Percentiles rank a stretch among this genome's conserved stretches.
phyloP scores from a whole-genome alignment of 1,140 invertebrate species.

The Hestina assimilis region DNA sequence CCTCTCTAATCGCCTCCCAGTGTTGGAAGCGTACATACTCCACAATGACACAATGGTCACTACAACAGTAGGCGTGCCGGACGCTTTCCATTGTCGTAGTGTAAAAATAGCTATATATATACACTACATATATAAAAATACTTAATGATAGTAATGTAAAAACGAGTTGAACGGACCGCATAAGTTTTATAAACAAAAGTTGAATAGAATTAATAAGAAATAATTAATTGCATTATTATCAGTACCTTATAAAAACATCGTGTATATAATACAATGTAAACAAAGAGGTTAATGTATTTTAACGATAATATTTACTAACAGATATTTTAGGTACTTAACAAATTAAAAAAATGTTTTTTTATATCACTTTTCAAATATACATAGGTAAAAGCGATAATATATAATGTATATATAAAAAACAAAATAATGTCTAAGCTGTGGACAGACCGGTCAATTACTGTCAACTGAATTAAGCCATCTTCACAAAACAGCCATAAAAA shows the following conservation, averaged over 20 bases:
- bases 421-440: slow-evolving; percentile 13
- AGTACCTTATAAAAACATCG: not conserved
- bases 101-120: slow-evolving; percentile 8
- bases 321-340: too few species aligned
- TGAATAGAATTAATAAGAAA: slow-evolving; percentile 63
- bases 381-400: too few species aligned
- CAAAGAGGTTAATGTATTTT: slow-evolving; percentile 44
- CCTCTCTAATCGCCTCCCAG: too few species aligned
- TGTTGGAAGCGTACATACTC: too few species aligned
- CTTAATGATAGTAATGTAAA: slow-evolving; percentile 37
- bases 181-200: slow-evolving; percentile 53
- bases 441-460: slow-evolving; percentile 20
- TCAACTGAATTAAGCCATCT: slow-evolving; percentile 26
- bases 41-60: too few species aligned
- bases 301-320: too few species aligned
- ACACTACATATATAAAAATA: slow-evolving; percentile 27
- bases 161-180: slow-evolving; percentile 25
- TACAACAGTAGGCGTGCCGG: too few species aligned
- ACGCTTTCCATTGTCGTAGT: too few species aligned
- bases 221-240: slow-evolving; percentile 52
- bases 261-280: slow-evolving; percentile 56
- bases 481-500: slow-evolving; percentile 16
- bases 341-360: too few species aligned
- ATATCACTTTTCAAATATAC: too few species aligned
- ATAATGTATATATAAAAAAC: not conserved